Conservation (phyloP, 1,140 invertebrate genomes). For the Lucilia sericata region DNA sequence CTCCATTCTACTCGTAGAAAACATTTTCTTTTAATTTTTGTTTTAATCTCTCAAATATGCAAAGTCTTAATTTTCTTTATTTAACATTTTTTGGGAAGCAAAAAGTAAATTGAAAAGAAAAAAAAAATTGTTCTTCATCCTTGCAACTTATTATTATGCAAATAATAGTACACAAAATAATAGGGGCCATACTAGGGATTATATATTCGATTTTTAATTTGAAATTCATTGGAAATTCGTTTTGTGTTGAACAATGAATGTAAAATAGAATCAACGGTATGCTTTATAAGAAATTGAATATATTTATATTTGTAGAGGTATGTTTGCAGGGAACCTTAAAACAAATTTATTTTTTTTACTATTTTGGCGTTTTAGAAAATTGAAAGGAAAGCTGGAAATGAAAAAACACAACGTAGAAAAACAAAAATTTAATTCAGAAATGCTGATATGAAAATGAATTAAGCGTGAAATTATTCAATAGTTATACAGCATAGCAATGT, state of each 20-base stretch:
- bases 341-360: background rate
- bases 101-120: conserved; percentile 35
- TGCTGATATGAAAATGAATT: conserved; percentile 40
- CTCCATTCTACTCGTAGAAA: background rate
- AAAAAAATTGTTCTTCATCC: conserved; percentile 32
- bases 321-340: background rate
- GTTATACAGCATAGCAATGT: background rate
- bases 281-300: background rate
- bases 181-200: conserved; percentile 32
- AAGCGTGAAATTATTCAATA: conserved; percentile 36
- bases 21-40: background rate
- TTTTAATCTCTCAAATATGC: conserved; percentile 28
- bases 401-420: conserved; percentile 21
- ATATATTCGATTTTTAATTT: conserved; percentile 41
- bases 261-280: conserved; percentile 3
- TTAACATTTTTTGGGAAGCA: background rate
- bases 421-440: conserved; percentile 25
- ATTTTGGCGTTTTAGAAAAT: background rate
- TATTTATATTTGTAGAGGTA: background rate
- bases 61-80: conserved; percentile 32
- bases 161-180: conserved; percentile 36
- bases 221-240: conserved; percentile 39
- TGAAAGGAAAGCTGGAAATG: background rate
- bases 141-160: conserved; percentile 43
- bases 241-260: conserved; percentile 22